Evolutionary conservation across 2,797 vertebrate genomes (phyloP).

Genomic region (Limosa lapponica): DNA sequence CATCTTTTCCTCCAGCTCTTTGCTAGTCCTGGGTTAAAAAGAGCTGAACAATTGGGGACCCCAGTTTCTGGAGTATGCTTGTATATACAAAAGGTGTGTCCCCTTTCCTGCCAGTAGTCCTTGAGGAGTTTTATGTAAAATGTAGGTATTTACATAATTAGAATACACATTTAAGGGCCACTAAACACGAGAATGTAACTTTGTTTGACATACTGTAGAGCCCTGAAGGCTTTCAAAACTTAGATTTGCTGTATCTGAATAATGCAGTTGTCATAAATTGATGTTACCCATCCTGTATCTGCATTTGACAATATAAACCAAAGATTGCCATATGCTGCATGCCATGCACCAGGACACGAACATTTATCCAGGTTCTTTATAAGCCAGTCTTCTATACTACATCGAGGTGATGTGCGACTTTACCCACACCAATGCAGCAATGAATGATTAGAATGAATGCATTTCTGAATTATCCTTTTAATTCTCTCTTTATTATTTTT

Average conservation of each 20-base stretch:
- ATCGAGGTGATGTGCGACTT: background rate
- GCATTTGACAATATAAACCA: background rate
- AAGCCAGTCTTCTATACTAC: background rate
- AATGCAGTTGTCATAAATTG: slow-evolving; percentile 52
- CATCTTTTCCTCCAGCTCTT: background rate
- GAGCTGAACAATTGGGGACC: background rate
- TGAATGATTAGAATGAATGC: background rate
- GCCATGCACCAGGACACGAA: background rate
- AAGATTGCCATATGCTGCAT: slow-evolving; percentile 19
- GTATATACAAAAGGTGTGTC: background rate
- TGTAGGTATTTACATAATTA: slow-evolving; percentile 62
- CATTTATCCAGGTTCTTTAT: background rate
- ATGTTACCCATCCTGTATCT: slow-evolving; percentile 16
- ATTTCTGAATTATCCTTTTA: background rate
- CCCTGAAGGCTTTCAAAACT: slow-evolving; percentile 62
- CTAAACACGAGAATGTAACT: slow-evolving; percentile 19
- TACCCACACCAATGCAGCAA: rapidly evolving
- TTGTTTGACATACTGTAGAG: slow-evolving; percentile 44
- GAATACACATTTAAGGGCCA: slow-evolving; percentile 39
- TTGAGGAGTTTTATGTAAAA: slow-evolving; percentile 52
- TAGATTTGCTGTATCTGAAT: slow-evolving; percentile 52
- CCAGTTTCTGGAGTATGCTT: background rate
- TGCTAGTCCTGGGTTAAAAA: background rate
- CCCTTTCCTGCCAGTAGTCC: background rate
- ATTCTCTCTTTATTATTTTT: background rate